Base-by-base conservation (phyloP, 2,888 invertebrate genomes). In the Mylabris sibirica region DNA sequence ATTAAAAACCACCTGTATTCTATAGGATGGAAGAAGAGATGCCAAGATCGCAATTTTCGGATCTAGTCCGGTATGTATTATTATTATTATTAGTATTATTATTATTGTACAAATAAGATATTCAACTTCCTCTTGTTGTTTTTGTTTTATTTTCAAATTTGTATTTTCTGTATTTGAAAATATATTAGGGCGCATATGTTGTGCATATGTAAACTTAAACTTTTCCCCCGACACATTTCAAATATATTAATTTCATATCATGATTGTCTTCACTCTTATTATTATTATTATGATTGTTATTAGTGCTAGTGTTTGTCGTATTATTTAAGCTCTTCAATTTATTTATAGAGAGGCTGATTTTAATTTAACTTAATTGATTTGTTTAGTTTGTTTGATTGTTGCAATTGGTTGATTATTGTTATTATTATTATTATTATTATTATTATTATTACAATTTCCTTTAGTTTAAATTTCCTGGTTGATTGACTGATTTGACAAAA, bases 31-130 rank as follows among this genome's bases (percentile, higher is more conserved):
- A 79, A 61, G 75, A 70, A 72, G 73, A 62, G 12, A 59, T 73
- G 63, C 76, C 74, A 44, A 70, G 75, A 60, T 81, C 81, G 53
- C 78, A 80, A 63, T 81, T 81, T 79, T 81, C 82, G 66, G 81
- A 80, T 72, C 74, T 82, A 60, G 77, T 80, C 26, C 77, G 80
- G 82, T 82, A 79, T 44, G 77, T 76, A 70, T 65, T 49, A 60
- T 65, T 65, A 59, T 64, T 67, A 53, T 22, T 24, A 30, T 64
- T 67, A 53, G n/a, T 24, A 30, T 38, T 41, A n/a, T 53, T 9
- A 9, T 64, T 26, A 65, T 26, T 65, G 38, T 41, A n/a, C 44
- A 3, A 11, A 49, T 17, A 44, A 44, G 24, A 61, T 66, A 35
- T 60, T 34, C 60, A 26, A 59, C 57, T 63, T 63, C 59, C 49